Evolutionary conservation across 2,888 invertebrate species (phyloP), one percentile per base, ranked within the genome.

Genomic region (Dorcus hopei): DNA sequence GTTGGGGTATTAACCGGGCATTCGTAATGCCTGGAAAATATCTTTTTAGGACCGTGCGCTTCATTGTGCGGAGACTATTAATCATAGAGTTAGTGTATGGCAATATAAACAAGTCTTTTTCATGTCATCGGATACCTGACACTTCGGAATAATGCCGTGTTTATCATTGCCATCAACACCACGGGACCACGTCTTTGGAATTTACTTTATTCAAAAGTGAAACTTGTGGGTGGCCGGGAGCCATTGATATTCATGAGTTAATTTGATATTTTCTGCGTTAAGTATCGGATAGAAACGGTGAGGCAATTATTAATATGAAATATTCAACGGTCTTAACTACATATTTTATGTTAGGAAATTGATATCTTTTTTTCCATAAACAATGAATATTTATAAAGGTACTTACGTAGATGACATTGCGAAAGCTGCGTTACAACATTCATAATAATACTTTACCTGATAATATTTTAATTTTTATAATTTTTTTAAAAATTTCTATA

Each of bases 101-200:
- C 74, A 75, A 77, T 79, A 79, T 79, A 80, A 80, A 80, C 80
- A 80, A 79, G 78, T 78, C 77, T 77, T 79, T 79, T 79, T 79
- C 79, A 79, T 78, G 78, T 79, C 79, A 79, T 79, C 79, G 78
- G 77, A 79, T 78, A 79, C 78, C 78, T 78, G 78, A 77, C 76
- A 74, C 71, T 69, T 74, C 68, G 72, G 73, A 73, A 77, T 78
- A 78, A 78, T 77, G 70, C 77, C 73, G 73, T 77, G 78, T 79
- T 79, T 79, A 79, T 79, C 79, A 77, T 72, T 76, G 77, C 77
- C 77, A 78, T 79, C 79, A 79, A 77, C 79, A 79, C 79, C 77
- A 77, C 72, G 72, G 74, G 75, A 72, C 71, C 71, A 70, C 70
- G 70, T 69, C 70, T 61, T 67, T 52, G 58, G 61, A 62, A 63